Base-by-base conservation (phyloP, 2,888 invertebrate genomes). In the Anarsia innoxiella region DNA sequence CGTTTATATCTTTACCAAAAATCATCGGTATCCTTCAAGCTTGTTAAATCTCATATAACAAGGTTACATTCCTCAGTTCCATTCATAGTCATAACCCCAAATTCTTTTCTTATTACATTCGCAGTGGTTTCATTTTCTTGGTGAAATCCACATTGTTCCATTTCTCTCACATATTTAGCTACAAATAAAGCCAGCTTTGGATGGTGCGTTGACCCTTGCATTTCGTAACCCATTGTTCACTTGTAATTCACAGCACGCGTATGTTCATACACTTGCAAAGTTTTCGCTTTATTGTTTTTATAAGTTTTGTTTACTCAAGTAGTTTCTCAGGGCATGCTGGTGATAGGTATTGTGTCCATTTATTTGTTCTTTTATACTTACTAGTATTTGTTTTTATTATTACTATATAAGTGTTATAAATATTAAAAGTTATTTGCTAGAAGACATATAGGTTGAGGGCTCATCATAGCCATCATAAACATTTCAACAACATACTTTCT, bases 151-250 rank as follows among this genome's bases (percentile, higher is more conserved):
- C 16, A 28, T 35, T 35, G 35, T 35, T 35, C 25, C n/a, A 9
- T 25, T 19, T 37, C 27, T 32, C 25, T 32, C 37, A 32, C 31
- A 32, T 28, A 14, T 37, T 32, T 10, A 13, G 42, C 37, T 32
- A 38, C 23, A 37, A 39, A 43, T 15, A 36, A 51, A 42, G 42
- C 44, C n/a, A n/a, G n/a, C n/a, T n/a, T 28, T 30, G 44, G 38
- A 52, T 48, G 48, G 75, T 66, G 48, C 73, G 56, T 59, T 68
- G 72, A 74, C 68, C 73, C 54, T 56, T 50, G 37, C 49, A 53
- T 70, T 73, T 67, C 56, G 64, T 65, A 69, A 74, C 51, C 58
- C 61, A 66, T 66, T 75, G 71, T 73, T 61, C 50, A 45, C 45
- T 53, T 52, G 56, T 52, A 51, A 57, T 59, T 57, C 56, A 49